Conservation (phyloP, 2,888 invertebrate species). For the Xylocampa areola region DNA sequence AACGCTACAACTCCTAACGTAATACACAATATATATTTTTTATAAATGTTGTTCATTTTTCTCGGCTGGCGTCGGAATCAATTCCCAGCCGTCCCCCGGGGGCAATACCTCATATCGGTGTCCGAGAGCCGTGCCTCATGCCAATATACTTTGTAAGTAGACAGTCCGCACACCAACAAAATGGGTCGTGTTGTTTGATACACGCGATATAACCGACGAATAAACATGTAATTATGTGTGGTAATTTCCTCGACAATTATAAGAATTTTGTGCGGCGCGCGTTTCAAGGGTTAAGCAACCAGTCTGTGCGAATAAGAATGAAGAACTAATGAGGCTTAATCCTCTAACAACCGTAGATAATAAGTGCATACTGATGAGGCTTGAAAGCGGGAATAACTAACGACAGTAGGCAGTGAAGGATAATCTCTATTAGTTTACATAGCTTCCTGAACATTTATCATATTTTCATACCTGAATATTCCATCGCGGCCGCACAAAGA, state of each 20-base stretch:
- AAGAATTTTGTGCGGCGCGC: conserved; percentile 23
- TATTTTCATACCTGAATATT: conserved; percentile 45
- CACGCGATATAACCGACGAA: conserved; percentile 34
- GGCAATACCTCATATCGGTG: conserved; percentile 70
- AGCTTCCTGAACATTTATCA: conserved; percentile 52
- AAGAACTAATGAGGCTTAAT: conserved; percentile 51
- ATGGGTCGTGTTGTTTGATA: conserved; percentile 39
- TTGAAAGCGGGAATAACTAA: conserved; percentile 36
- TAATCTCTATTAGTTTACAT: conserved; percentile 29
- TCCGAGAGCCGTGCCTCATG: conserved; percentile 59
- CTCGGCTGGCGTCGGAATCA: conserved; percentile 67
- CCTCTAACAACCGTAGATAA: conserved; percentile 38
- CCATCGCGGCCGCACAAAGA: conserved; percentile 48
- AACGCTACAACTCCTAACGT: conserved; percentile 51
- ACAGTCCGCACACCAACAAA: conserved; percentile 40
- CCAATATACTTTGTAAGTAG: conserved; percentile 55
- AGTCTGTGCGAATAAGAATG: conserved; percentile 35
- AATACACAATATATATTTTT: conserved; percentile 55
- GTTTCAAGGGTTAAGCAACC: conserved; percentile 17
- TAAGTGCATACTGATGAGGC: conserved; percentile 50
- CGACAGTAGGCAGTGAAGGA: conserved; percentile 26
- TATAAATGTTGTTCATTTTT: conserved; percentile 66
- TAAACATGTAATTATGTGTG: conserved; percentile 42
- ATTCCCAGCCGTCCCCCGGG: conserved; percentile 67
- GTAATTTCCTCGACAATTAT: conserved; percentile 19